These are phyloP conservation scores for Heliconius eleuchia DNA, from an alignment of 1,140 invertebrate genomes.

Conservation along the genomic window DNA sequence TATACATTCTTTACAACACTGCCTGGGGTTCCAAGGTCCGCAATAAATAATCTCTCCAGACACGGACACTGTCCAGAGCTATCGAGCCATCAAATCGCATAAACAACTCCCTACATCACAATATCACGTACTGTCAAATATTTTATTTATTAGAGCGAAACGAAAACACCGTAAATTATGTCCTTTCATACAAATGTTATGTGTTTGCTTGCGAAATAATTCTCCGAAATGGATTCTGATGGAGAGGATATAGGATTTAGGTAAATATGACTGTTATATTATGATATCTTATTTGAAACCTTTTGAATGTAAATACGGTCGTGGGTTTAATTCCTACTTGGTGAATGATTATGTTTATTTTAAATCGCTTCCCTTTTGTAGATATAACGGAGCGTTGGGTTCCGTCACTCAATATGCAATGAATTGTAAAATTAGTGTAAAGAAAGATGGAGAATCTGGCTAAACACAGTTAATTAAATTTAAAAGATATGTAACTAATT, in stretches of 20 bases:
- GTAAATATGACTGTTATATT: background rate
- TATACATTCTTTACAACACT: background rate
- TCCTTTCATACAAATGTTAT: slow-evolving; percentile 8
- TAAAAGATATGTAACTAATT: no score
- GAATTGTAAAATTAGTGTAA: no score
- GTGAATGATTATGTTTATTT: no score
- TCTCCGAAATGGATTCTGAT: background rate
- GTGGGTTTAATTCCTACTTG: no score
- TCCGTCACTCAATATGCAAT: no score
- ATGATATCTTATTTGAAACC: background rate
- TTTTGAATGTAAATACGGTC: no score
- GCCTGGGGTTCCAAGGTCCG: background rate
- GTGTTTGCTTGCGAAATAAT: background rate
- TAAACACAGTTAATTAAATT: no score
- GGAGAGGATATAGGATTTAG: background rate
- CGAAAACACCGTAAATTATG: background rate
- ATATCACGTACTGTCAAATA: slow-evolving; percentile 12
- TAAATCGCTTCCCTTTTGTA: no score
- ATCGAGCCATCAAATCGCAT: slow-evolving; percentile 26
- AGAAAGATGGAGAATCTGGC: no score
- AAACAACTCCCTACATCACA: background rate
- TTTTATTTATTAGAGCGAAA: slow-evolving; percentile 18
- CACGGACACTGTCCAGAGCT: background rate
- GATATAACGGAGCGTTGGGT: no score
- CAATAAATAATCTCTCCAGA: slow-evolving; percentile 17